phyloP scores from a whole-genome alignment of 2,888 invertebrate species.

The Cyclophora punctaria region DNA sequence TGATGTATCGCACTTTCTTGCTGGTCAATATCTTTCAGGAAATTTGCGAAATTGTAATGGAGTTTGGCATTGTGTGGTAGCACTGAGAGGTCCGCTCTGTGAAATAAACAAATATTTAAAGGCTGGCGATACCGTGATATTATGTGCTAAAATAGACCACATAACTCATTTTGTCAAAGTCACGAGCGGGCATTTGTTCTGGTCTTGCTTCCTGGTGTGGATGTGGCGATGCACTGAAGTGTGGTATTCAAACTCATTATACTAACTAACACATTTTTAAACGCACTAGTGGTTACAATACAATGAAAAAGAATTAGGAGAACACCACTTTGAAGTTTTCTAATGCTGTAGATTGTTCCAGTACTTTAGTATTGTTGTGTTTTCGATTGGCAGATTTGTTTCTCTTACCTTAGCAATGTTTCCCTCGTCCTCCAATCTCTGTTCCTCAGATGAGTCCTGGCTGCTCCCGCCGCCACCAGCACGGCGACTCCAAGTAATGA shows the following conservation, averaged over 20 bases:
- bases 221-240: background rate
- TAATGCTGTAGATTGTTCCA: too few species aligned
- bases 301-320: too few species aligned
- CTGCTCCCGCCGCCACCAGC: conserved; percentile 77
- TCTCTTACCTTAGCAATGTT: conserved; percentile 80
- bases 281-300: background rate
- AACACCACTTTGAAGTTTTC: too few species aligned
- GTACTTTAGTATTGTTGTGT: too few species aligned
- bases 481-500: conserved; percentile 70
- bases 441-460: conserved; percentile 81
- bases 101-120: conserved; percentile 22
- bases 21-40: conserved; percentile 84
- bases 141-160: too few species aligned
- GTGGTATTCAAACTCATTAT: background rate
- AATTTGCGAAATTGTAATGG: conserved; percentile 93
- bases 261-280: background rate
- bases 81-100: conserved; percentile 85
- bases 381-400: too few species aligned
- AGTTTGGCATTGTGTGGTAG: conserved; percentile 91
- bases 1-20: conserved; percentile 83
- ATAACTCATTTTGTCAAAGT: too few species aligned
- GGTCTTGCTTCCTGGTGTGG: too few species aligned
- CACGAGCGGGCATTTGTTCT: too few species aligned
- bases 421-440: conserved; percentile 87
- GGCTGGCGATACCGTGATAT: too few species aligned